A percentile compares a stretch with the other conserved stretches of the same genome.
Evolutionary conservation across 1,140 invertebrate genomes (phyloP).

Genomic region (Drosophila cardini): DNA sequence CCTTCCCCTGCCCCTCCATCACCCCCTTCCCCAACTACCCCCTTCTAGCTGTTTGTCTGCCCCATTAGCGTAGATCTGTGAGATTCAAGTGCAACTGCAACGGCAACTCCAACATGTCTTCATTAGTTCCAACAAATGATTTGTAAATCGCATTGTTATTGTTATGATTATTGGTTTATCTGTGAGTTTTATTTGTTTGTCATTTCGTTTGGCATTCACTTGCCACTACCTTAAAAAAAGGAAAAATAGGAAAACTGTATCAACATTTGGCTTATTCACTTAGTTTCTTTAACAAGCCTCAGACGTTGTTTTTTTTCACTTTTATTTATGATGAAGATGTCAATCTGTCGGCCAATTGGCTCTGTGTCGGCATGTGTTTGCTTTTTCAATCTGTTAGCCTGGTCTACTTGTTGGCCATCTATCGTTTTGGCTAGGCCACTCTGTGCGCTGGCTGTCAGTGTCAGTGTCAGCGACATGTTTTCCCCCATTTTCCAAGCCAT

Average conservation of each 20-base stretch:
- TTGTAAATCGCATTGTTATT: slow-evolving; percentile 67
- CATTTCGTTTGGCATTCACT: slow-evolving; percentile 81
- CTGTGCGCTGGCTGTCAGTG: slow-evolving; percentile 52
- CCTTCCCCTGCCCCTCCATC: neutral
- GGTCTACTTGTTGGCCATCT: slow-evolving; percentile 41
- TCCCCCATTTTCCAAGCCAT: slow-evolving; percentile 52
- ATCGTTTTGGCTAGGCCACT: slow-evolving; percentile 8
- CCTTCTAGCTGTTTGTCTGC: slow-evolving; percentile 47
- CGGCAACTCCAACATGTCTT: slow-evolving; percentile 56
- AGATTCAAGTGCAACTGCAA: slow-evolving; percentile 74
- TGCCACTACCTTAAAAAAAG: slow-evolving; percentile 47
- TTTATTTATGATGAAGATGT: slow-evolving; percentile 84
- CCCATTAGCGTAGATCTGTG: slow-evolving; percentile 67
- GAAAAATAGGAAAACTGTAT: slow-evolving; percentile 43
- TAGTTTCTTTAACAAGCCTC: slow-evolving; percentile 35
- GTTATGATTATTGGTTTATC: slow-evolving; percentile 64
- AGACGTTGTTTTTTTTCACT: slow-evolving; percentile 73
- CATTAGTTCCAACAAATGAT: slow-evolving; percentile 52
- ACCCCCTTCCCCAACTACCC: neutral
- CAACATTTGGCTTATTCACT: slow-evolving; percentile 36
- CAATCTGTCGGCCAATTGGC: slow-evolving; percentile 68
- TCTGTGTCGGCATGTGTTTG: slow-evolving; percentile 73
- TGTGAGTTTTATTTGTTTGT: slow-evolving; percentile 60
- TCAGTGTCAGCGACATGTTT: slow-evolving; percentile 57
- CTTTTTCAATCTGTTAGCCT: slow-evolving; percentile 60